Evolutionary conservation across 2,797 vertebrate genomes (phyloP).

Genomic region (Linurgus olivaceus): DNA sequence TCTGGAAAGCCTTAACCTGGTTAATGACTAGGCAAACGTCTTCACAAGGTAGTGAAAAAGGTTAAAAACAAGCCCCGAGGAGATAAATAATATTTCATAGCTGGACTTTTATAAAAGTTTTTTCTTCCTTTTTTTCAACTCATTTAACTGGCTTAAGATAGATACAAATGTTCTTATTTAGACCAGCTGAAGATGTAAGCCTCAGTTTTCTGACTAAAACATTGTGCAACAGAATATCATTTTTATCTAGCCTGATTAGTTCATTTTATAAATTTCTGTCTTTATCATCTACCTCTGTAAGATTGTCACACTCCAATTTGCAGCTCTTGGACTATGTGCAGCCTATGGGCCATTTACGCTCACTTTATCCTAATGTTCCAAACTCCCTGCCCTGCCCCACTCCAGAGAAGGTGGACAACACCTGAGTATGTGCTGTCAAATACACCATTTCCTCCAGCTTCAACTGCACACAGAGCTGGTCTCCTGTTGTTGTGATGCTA

Average conservation of each 20-base stretch:
- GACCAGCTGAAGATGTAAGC: background rate
- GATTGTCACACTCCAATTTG: background rate
- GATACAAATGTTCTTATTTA: background rate
- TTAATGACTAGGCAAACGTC: background rate
- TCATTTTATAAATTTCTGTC: background rate
- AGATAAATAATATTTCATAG: background rate
- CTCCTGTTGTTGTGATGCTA: background rate
- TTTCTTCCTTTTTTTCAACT: background rate
- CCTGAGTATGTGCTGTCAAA: background rate
- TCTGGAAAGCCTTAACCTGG: background rate
- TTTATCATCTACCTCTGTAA: background rate
- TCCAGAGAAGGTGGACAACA: background rate
- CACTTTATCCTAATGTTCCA: background rate
- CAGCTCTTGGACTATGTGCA: too few relatives aligned
- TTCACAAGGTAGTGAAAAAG: background rate
- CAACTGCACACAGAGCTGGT: background rate
- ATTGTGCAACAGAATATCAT: background rate
- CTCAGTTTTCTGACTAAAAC: background rate
- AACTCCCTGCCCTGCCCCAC: rapidly evolving
- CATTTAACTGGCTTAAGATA: background rate
- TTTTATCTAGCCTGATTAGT: background rate
- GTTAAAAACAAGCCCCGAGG: background rate
- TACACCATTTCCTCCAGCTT: background rate
- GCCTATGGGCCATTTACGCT: background rate
- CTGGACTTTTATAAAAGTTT: background rate